Evolutionary conservation across 2,797 vertebrate genomes (phyloP).

Genomic region (Chelmon rostratus): DNA sequence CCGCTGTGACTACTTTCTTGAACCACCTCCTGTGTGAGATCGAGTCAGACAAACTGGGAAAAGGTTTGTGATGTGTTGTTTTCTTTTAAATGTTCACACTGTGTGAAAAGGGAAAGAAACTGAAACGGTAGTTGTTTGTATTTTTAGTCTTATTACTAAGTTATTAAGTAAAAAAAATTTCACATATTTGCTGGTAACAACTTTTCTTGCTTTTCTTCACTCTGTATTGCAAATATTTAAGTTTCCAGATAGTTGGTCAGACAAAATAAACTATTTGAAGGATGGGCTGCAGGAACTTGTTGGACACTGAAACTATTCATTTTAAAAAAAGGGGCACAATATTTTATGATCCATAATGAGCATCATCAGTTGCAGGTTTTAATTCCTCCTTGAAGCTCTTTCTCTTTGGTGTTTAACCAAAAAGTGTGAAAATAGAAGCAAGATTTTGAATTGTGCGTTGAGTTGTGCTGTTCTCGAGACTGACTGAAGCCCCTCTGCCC

Average conservation of each 20-base stretch:
- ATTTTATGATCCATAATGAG: too few relatives aligned
- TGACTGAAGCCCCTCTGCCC: neutral
- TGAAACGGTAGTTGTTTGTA: neutral
- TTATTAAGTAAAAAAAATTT: too few relatives aligned
- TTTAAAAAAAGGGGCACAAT: too few relatives aligned
- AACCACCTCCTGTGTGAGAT: constrained; percentile 87
- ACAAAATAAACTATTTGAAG: too few relatives aligned
- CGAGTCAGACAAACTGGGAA: constrained; percentile 81
- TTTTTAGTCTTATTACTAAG: too few relatives aligned
- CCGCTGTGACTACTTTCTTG: constrained; percentile 80
- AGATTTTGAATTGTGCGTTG: neutral
- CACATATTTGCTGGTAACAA: neutral
- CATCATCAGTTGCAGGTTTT: too few relatives aligned
- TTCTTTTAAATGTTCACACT: neutral
- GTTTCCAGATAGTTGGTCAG: neutral
- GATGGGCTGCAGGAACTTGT: too few relatives aligned
- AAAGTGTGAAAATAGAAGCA: neutral
- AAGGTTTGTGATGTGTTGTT: constrained; percentile 84
- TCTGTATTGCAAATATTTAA: neutral
- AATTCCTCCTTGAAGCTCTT: too few relatives aligned
- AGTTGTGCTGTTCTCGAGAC: neutral
- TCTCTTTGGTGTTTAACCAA: too few relatives aligned
- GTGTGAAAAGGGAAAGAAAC: neutral
- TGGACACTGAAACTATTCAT: too few relatives aligned
- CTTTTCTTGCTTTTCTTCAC: neutral